These are phyloP conservation scores for Gymnobelideus leadbeateri DNA, from an alignment of 2,113 vertebrate genomes.

Conservation along the genomic window DNA sequence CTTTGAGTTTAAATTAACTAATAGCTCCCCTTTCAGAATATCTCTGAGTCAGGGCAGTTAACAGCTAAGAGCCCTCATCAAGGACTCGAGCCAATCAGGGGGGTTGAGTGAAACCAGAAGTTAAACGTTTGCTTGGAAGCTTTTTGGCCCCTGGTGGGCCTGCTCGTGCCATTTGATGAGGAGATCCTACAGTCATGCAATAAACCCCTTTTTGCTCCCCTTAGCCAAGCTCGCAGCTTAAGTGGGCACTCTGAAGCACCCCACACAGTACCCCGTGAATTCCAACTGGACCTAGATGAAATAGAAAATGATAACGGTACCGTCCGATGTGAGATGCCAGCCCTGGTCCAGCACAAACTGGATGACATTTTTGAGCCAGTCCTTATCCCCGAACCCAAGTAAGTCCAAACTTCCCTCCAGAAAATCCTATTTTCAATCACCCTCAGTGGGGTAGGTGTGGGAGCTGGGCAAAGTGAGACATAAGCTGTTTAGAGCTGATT, in stretches of 20 bases:
- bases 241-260: constrained; percentile 89
- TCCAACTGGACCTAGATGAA: constrained; percentile 97
- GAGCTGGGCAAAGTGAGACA: constrained; percentile 1
- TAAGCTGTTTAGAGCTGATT: constrained; percentile 19
- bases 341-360: constrained; percentile 97
- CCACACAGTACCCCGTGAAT: constrained; percentile 93
- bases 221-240: constrained; percentile 93
- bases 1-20: constrained; percentile 26
- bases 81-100: constrained; percentile 60
- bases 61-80: constrained; percentile 31
- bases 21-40: constrained; percentile 13
- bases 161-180: constrained; percentile 55
- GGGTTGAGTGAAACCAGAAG: constrained; percentile 74
- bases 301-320: constrained; percentile 94
- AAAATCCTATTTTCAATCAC: background rate
- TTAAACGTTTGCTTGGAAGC: constrained; percentile 69
- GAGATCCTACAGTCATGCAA: constrained; percentile 58
- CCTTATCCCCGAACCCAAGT: constrained; percentile 97
- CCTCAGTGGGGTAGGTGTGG: background rate
- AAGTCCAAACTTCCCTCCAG: constrained; percentile 75
- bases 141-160: constrained; percentile 66
- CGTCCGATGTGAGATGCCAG: constrained; percentile 94
- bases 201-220: constrained; percentile 70
- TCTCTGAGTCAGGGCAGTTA: constrained; percentile 32
- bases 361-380: constrained; percentile 98